Base-by-base conservation (phyloP, 23 tunicate species). In the Clavelina lepadiformis region DNA sequence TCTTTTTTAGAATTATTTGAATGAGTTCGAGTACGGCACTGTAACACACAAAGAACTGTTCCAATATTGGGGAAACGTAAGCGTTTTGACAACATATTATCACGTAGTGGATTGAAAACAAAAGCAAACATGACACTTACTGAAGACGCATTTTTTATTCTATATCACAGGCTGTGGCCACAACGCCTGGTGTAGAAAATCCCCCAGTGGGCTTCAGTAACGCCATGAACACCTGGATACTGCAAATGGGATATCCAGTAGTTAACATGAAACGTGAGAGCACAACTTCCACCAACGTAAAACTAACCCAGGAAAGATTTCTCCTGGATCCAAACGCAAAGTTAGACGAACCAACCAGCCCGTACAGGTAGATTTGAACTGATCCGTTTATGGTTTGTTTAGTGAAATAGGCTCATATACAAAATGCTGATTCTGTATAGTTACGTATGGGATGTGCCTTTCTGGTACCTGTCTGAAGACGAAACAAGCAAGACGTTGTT, bases 241-340 rank as follows among this genome's bases (percentile, higher is more conserved):
- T 83, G 20, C 93, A 83, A 69, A 83, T 83, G 93, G 93, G 93
- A 22, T 76, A 35, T 44, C 93, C 93, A 3, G 60, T 76, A 4
- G 59, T 83, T 3, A 83, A 29, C 5, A 51, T 76, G 66, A 51
- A 24, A 28, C 35, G 71, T 8, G 33, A 33, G 2, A 55, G 38
- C 3, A 76, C 26, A 21, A 31, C 51, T 13, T n/a, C 6, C 3
- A 24, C 35, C 3, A 36, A 1, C 5, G 80, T 73, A 11, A 21
- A 24, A 33, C 52, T 76, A 8, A 67, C 72, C 7, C 93, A 83
- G 38, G 34, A 84, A 45, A 33, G 80, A 56, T 84, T 84, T 45
- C 66, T 84, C 3, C 58, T 76, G 0, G 93, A 84, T 41, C 31
- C 52, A 3, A 53, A 38, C 2, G 78, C 83, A 5, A 65, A 80